phyloP scores from a whole-genome alignment of 2,113 vertebrate genomes.

The Acrocephalus arundinaceus region DNA sequence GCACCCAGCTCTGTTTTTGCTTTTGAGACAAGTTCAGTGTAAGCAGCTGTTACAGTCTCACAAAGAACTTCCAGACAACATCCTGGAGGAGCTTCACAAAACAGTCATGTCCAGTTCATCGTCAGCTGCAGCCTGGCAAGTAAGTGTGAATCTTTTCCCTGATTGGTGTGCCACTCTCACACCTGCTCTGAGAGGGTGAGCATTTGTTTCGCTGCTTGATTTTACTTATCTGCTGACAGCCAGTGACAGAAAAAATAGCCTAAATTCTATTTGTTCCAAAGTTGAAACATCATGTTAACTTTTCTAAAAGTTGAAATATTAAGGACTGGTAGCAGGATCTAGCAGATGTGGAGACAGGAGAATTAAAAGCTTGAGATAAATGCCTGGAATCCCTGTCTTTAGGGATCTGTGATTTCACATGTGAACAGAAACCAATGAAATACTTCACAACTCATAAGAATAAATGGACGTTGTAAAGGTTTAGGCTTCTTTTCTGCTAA shows the following conservation, averaged over 20 bases:
- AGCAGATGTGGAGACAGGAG: neutral
- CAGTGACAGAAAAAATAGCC: neutral
- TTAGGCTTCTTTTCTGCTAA: too few relatives aligned
- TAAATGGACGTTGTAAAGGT: neutral
- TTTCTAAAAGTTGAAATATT: neutral
- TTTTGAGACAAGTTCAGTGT: slow-evolving; percentile 90
- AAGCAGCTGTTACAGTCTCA: slow-evolving; percentile 80
- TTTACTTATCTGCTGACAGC: neutral
- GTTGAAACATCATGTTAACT: neutral
- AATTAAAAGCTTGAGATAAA: neutral
- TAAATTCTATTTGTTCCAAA: neutral
- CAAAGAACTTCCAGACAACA: slow-evolving; percentile 77
- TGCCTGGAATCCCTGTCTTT: neutral
- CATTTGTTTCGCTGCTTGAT: neutral
- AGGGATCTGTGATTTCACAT: neutral
- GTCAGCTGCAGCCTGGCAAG: slow-evolving; percentile 91
- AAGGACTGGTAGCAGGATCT: neutral
- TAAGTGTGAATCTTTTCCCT: slow-evolving; percentile 62
- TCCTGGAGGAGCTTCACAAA: slow-evolving; percentile 86
- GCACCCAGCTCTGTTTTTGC: slow-evolving; percentile 82
- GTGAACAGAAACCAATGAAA: neutral
- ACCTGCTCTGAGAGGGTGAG: accelerated
- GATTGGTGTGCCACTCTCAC: neutral
- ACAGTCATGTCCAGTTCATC: slow-evolving; percentile 82
- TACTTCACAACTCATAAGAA: neutral